Evolutionary conservation across 2,797 vertebrate species (phyloP).

Genomic region (Pseudomugil tenellus): DNA sequence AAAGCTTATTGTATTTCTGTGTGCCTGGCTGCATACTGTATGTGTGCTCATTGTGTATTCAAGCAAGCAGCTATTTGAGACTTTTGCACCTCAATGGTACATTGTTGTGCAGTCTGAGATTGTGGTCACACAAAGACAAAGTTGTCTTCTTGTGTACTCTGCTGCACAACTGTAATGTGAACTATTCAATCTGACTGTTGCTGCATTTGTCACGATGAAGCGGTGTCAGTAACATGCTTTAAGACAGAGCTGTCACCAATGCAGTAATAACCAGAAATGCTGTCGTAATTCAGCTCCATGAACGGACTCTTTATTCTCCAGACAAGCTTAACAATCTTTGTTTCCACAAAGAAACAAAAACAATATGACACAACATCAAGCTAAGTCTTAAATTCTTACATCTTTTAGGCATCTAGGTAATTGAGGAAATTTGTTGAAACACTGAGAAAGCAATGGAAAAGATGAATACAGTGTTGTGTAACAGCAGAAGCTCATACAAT

Average conservation of each 20-base stretch:
- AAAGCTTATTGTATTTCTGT: constrained; percentile 11
- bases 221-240: background rate
- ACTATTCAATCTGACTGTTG: background rate
- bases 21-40: constrained; percentile 9
- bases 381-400: background rate
- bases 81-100: constrained; percentile 68
- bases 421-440: too few species aligned
- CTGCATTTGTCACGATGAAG: constrained; percentile 9
- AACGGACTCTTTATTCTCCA: too few species aligned
- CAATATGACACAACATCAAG: too few species aligned
- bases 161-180: constrained; percentile 11
- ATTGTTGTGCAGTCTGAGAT: constrained; percentile 62
- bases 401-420: background rate
- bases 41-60: constrained; percentile 57
- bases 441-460: background rate
- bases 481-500: background rate
- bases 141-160: constrained; percentile 23
- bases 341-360: too few species aligned
- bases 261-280: background rate
- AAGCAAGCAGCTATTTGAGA: constrained; percentile 41
- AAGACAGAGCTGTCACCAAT: background rate
- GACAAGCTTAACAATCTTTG: too few species aligned
- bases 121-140: constrained; percentile 64
- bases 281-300: background rate
- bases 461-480: background rate